Conservation (phyloP, 2,797 vertebrate species). For the Pyrocephalus nanus region DNA sequence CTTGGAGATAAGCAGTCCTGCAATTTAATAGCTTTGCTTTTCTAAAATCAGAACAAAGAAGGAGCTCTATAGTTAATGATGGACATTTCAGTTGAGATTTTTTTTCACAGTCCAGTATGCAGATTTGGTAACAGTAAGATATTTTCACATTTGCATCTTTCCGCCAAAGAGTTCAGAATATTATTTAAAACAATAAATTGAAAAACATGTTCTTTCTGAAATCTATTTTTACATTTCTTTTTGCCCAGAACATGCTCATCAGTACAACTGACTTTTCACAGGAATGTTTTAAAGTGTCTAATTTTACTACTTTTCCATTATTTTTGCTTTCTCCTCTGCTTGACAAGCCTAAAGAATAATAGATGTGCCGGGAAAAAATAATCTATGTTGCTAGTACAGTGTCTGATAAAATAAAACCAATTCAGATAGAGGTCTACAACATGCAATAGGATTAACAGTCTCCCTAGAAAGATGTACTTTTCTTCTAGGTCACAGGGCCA, state of each 20-base stretch:
- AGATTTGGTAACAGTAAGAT: not conserved
- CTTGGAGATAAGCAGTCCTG: not conserved
- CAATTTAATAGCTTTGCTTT: not conserved
- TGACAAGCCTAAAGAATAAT: not conserved
- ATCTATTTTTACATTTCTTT: constrained; percentile 28
- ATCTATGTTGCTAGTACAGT: not conserved
- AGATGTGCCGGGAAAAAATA: not conserved
- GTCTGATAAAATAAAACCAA: constrained; percentile 5
- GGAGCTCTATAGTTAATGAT: not conserved
- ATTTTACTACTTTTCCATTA: constrained; percentile 3
- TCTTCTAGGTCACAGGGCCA: not conserved
- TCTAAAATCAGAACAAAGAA: constrained; percentile 1
- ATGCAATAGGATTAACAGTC: not conserved
- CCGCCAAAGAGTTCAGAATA: not conserved
- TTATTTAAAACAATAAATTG: not conserved
- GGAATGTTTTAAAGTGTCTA: not conserved
- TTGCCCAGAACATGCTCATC: not conserved
- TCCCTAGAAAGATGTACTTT: not conserved
- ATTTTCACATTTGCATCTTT: not conserved
- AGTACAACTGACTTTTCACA: not conserved
- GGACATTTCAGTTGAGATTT: not conserved
- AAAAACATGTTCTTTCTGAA: not conserved
- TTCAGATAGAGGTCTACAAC: not conserved
- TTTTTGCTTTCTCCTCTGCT: not conserved
- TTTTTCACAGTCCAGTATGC: not conserved